phyloP scores from a whole-genome alignment of 2,888 invertebrate genomes.

The Oxystoma pomonae region DNA sequence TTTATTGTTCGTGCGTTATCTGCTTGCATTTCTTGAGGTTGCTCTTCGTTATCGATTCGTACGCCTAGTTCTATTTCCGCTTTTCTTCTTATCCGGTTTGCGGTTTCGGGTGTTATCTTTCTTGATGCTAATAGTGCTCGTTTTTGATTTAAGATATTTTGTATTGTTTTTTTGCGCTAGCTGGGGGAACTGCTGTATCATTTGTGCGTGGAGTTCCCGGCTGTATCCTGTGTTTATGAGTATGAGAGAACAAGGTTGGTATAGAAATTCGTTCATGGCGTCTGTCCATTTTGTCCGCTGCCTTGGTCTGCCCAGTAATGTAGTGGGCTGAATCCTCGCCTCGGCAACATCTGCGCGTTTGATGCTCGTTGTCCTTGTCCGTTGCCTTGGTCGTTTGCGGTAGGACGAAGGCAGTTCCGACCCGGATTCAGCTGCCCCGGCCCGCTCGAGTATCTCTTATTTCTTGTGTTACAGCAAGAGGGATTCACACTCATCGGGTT shows the following conservation, averaged over 20 bases:
- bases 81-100: not conserved
- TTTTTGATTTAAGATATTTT: no score
- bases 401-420: not conserved
- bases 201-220: no score
- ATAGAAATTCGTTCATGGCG: not conserved
- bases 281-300: not conserved
- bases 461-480: not conserved
- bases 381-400: not conserved
- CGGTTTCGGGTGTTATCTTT: no score
- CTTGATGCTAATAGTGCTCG: no score
- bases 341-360: not conserved
- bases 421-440: not conserved
- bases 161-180: no score
- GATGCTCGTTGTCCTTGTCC: no score
- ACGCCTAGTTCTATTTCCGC: not conserved
- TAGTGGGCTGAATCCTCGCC: not conserved
- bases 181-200: no score
- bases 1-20: not conserved
- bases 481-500: no score
- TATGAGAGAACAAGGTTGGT: not conserved
- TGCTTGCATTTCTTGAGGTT: not conserved
- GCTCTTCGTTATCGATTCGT: not conserved
- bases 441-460: not conserved
- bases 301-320: not conserved
- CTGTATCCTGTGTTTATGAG: no score